These are phyloP conservation scores for Bombus affinis DNA, from an alignment of 1,140 invertebrate genomes.

Conservation along the genomic window DNA sequence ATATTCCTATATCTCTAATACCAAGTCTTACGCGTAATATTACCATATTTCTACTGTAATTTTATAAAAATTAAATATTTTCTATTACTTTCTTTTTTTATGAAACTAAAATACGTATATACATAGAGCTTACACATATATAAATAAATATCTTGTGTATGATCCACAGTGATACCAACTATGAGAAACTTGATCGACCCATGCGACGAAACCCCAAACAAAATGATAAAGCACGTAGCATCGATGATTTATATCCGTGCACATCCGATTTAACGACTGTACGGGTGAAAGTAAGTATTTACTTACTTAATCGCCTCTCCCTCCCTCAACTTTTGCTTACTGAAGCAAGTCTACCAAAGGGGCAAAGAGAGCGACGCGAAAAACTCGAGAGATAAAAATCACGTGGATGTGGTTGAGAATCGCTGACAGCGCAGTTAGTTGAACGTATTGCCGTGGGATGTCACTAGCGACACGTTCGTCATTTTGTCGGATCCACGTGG, in stretches of 20 bases:
- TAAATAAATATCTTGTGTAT: too few species aligned
- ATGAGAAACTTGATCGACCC: neutral
- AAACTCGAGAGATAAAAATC: conserved; percentile 6
- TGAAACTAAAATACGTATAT: neutral
- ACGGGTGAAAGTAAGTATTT: conserved; percentile 75
- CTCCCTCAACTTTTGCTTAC: conserved; percentile 44
- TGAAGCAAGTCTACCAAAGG: neutral
- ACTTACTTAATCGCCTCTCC: conserved; percentile 65
- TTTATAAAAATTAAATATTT: neutral
- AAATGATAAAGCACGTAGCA: conserved; percentile 21
- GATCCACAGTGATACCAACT: neutral
- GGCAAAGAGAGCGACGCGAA: neutral
- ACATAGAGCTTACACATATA: too few species aligned
- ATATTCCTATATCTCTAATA: neutral
- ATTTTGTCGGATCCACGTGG: conserved; percentile 69
- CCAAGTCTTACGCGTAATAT: accelerated
- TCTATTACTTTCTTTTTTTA: neutral
- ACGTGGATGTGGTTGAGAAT: neutral
- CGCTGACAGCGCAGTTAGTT: conserved; percentile 26
- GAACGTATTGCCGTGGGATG: conserved; percentile 67
- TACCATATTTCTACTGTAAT: neutral
- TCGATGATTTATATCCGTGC: conserved; percentile 50
- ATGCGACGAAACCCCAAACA: conserved; percentile 9
- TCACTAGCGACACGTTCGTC: conserved; percentile 61
- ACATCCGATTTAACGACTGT: conserved; percentile 34